phyloP scores from a whole-genome alignment of 92 coral and sea anemone genomes.

The Scolanthus callimorphus region DNA sequence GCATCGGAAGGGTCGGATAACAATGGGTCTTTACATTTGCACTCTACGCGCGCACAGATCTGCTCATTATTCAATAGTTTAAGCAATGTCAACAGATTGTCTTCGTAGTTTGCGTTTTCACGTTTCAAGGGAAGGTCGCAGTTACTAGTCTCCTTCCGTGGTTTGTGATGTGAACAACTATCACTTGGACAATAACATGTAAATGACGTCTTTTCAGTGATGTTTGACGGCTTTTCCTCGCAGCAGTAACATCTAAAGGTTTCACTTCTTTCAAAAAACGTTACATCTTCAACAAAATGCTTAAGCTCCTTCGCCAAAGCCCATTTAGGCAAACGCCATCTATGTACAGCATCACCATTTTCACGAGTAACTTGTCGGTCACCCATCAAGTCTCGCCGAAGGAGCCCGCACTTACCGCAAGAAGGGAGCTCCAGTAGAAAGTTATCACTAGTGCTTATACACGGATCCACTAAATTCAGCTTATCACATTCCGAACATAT shows the following conservation, averaged over 20 bases:
- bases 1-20: too few relatives aligned
- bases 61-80: slow-evolving; percentile 15
- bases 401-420: slow-evolving; percentile 29
- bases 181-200: slow-evolving; percentile 34
- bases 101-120: too few relatives aligned
- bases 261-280: slow-evolving; percentile 20
- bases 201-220: slow-evolving; percentile 9
- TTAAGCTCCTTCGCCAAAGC: slow-evolving; percentile 48
- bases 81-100: slow-evolving; percentile 3
- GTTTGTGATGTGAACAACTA: slow-evolving; percentile 4
- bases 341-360: slow-evolving; percentile 16
- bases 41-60: slow-evolving; percentile 21
- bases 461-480: slow-evolving; percentile 8
- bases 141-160: not conserved
- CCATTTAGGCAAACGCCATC: slow-evolving; percentile 41
- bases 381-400: slow-evolving; percentile 7
- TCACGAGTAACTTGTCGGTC: slow-evolving; percentile 12
- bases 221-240: slow-evolving; percentile 1
- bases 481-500: slow-evolving; percentile 25
- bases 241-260: slow-evolving; percentile 79
- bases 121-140: not conserved
- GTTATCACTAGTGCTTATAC: too few relatives aligned
- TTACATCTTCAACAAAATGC: slow-evolving; percentile 47
- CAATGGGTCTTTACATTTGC: slow-evolving; percentile 11
- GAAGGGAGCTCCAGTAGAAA: slow-evolving; percentile 25